Base-by-base conservation (phyloP, 2,113 vertebrate species). In the Pholis gunnellus region DNA sequence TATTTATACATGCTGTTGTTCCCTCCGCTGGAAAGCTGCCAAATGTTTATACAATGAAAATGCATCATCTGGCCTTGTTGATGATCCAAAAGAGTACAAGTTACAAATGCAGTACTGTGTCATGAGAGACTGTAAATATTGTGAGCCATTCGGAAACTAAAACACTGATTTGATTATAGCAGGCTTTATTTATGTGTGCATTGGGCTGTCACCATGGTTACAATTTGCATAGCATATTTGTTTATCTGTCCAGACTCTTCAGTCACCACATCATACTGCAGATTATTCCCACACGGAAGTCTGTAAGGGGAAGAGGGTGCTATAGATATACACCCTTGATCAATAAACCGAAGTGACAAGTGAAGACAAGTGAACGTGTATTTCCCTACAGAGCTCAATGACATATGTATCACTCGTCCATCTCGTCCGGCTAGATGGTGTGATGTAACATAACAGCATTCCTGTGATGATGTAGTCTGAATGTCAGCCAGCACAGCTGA, bases 211-310 rank as follows among this genome's bases (percentile, higher is more conserved):
- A 46, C 80, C 42, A 76, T 86, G 36, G 59, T 48, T 68, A 84
- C 67, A 22, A 85, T 87, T 81, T 85, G 64, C 78, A 89, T 83
- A 20, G 20, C 29, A 48, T 36, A 56, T 75, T 31, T 76, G 34
- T 56, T 73, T 38, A 76, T 20, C 5, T 2, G 27, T 42, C 2
- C 25, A 63, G 65, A 63, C 42, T 59, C 52, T 78, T 14, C 5
- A 40, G 38, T 27, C 27, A 61, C 25, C 13, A 27, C 10, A 20
- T 17, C 52, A 44, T 20, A 17, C 48, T 59, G 9, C 36, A 36
- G 9, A 17, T 27, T 68, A 50, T 46, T 85, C 50, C 54, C 29
- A 50, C n/a, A 34, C 67, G 40, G 17, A 36, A 67, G 60, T 2
- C 18, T 25, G 25, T 42, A 64, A 65, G 57, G 73, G 18, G 56